A percentile compares a stretch with the other conserved stretches of the same genome.
Conservation (phyloP, 2,797 vertebrate species). For the Tympanoctomys barrerae region DNA sequence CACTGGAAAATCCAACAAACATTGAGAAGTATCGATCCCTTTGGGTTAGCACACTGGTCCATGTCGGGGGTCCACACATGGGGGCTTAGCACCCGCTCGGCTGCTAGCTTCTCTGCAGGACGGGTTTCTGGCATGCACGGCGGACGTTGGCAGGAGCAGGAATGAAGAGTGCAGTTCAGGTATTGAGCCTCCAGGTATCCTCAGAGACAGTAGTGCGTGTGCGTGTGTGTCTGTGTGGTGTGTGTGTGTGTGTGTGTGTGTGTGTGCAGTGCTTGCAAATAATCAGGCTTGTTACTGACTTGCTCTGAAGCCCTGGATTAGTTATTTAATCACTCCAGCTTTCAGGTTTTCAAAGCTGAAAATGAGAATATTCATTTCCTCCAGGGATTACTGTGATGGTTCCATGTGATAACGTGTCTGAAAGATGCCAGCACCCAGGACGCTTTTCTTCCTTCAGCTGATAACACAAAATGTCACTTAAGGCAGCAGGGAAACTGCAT, state of each 20-base stretch:
- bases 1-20: neutral
- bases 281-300: neutral
- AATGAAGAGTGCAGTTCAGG: neutral
- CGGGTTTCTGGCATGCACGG: neutral
- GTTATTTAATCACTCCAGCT: neutral
- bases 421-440: neutral
- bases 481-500: neutral
- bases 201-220: neutral
- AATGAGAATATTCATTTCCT: conserved; percentile 45
- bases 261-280: neutral
- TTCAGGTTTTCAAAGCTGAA: conserved; percentile 32
- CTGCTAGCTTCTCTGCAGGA: neutral
- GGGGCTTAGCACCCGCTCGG: neutral
- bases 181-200: neutral
- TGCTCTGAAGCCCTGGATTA: neutral
- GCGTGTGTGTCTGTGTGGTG: neutral
- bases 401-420: neutral
- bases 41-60: neutral
- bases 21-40: neutral
- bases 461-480: neutral
- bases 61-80: neutral
- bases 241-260: neutral
- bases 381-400: neutral
- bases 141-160: neutral
- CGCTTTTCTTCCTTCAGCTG: neutral